A percentile compares a stretch with the other conserved stretches of the same genome.
Evolutionary conservation across 2,888 invertebrate species (phyloP).

Genomic region (Molorchus minor): DNA sequence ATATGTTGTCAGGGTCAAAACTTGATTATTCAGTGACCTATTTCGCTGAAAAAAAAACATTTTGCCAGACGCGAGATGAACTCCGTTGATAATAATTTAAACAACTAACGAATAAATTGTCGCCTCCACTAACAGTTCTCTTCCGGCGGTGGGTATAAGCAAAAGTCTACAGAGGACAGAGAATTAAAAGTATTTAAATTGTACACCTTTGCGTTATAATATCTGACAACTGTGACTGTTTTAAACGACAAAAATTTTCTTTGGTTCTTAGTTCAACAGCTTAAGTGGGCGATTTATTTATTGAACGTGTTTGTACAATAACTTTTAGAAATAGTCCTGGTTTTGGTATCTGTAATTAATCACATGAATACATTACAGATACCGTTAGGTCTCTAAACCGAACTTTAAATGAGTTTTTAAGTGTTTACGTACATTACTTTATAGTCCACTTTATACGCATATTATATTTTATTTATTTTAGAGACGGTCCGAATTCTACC

Average conservation of each 20-base stretch:
- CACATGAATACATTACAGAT: conserved; percentile 1
- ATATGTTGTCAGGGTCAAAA: not conserved
- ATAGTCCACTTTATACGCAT: no score
- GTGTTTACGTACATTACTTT: no score
- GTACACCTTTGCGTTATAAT: not conserved
- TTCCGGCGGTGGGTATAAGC: not conserved
- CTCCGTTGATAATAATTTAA: no score
- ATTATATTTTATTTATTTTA: no score
- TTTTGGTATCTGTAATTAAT: conserved; percentile 4
- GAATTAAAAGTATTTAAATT: not conserved
- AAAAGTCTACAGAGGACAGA: no score
- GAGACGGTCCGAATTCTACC: no score
- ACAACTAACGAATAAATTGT: not conserved
- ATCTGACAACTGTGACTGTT: no score
- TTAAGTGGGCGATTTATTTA: conserved; percentile 10
- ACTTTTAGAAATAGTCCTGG: not conserved
- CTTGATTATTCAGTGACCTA: conserved; percentile 2
- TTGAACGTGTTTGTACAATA: conserved; percentile 1
- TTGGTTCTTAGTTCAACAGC: no score
- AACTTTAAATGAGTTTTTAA: not conserved
- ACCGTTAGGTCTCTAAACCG: not conserved
- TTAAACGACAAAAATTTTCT: no score
- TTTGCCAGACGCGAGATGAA: not conserved
- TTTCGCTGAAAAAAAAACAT: not conserved
- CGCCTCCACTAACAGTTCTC: not conserved